phyloP scores from a whole-genome alignment of 2,113 vertebrate species.

The Elachura formosa region DNA sequence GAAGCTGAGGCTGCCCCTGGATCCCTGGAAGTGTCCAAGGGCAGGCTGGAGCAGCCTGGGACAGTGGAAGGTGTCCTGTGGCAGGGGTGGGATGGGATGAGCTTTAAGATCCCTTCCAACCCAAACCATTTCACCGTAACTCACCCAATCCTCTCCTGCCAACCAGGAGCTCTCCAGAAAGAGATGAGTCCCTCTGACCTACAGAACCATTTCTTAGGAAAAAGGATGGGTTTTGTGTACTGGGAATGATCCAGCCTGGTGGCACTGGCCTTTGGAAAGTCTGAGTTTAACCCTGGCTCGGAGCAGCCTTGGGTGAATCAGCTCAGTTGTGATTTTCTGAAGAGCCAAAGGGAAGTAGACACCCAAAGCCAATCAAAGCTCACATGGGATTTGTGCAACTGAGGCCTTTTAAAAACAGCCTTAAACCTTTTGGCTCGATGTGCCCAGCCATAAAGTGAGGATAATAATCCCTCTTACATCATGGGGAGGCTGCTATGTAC shows the following conservation, averaged over 20 bases:
- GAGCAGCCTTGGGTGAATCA: slow-evolving; percentile 23
- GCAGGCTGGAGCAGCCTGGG: background rate
- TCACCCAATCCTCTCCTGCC: background rate
- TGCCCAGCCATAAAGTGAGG: slow-evolving; percentile 36
- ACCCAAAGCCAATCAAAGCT: slow-evolving; percentile 48
- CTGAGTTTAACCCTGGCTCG: slow-evolving; percentile 25
- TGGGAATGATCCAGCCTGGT: background rate
- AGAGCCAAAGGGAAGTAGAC: slow-evolving; percentile 46
- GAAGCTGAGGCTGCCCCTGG: background rate
- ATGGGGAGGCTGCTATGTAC: slow-evolving; percentile 52
- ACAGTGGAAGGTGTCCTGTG: background rate
- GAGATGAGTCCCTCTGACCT: background rate
- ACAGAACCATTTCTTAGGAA: background rate
- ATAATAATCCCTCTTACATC: slow-evolving; percentile 62
- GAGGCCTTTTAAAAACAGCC: slow-evolving; percentile 54
- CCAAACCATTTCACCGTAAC: background rate
- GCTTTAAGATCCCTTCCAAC: background rate
- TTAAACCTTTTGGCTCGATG: slow-evolving; percentile 39
- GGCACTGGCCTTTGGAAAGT: slow-evolving; percentile 9
- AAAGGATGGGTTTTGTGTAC: background rate
- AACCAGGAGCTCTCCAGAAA: background rate
- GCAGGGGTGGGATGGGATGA: background rate
- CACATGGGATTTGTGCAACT: slow-evolving; percentile 49
- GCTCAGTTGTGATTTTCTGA: slow-evolving; percentile 12
- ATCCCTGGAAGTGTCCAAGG: background rate